phyloP scores from a whole-genome alignment of 2,113 vertebrate genomes.

The Ailuropoda melanoleuca region DNA sequence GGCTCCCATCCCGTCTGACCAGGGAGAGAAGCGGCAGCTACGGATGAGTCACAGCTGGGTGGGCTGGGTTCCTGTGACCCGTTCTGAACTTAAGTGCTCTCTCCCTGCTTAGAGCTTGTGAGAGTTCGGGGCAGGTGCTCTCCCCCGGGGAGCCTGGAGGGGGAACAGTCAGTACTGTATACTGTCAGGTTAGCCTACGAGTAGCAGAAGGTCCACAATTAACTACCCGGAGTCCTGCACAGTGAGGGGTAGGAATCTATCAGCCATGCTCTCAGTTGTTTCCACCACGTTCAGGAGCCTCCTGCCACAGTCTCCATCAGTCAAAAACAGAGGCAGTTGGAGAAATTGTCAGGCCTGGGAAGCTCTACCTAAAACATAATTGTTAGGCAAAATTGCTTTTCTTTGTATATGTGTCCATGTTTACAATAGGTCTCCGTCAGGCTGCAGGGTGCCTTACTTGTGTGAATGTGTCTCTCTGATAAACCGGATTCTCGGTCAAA shows the following conservation, averaged over 20 bases:
- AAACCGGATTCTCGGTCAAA: slow-evolving; percentile 26
- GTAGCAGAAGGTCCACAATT: not conserved
- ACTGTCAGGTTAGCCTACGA: not conserved
- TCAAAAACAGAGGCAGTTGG: not conserved
- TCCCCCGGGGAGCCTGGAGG: not conserved
- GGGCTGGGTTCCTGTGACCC: too few relatives aligned
- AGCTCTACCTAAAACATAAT: not conserved
- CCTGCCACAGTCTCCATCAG: not conserved
- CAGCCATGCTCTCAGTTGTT: not conserved
- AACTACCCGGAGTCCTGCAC: not conserved
- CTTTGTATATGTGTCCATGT: not conserved
- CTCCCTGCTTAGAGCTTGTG: not conserved
- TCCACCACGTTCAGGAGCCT: not conserved
- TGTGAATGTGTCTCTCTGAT: not conserved
- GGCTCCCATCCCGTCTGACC: not conserved
- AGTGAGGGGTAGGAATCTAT: not conserved
- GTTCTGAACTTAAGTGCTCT: not conserved
- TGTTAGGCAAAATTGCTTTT: slow-evolving; percentile 45
- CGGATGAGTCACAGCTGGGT: not conserved
- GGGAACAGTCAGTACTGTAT: rapidly evolving
- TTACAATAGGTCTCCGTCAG: not conserved
- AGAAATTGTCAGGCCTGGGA: not conserved
- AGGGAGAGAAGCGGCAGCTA: not conserved
- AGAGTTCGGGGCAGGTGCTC: not conserved
- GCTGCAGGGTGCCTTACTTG: not conserved